phyloP scores from a whole-genome alignment of 2,888 invertebrate genomes.

The Salticus scenicus region DNA sequence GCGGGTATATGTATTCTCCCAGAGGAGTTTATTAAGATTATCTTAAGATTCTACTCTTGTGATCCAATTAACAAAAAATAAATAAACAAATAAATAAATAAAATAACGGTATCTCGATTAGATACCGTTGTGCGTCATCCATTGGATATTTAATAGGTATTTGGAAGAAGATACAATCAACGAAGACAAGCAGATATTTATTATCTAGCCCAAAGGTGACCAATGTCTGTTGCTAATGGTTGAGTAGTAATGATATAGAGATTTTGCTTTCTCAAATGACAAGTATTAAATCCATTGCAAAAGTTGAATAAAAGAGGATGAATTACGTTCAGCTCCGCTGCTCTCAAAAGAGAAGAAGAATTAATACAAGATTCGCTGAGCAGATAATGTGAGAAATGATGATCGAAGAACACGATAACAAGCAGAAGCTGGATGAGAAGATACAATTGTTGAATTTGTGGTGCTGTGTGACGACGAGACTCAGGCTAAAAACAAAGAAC shows the following conservation, averaged over 20 bases:
- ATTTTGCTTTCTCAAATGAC: not conserved
- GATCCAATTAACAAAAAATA: too few species aligned
- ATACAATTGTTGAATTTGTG: not conserved
- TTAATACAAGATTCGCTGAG: not conserved
- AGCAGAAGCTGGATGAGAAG: not conserved
- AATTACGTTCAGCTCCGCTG: constrained; percentile 4
- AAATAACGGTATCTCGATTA: too few species aligned
- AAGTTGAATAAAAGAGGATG: not conserved
- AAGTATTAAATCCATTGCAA: not conserved
- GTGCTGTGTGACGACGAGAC: not conserved
- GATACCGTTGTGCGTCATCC: too few species aligned
- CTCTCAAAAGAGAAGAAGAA: not conserved
- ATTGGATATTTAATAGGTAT: too few species aligned
- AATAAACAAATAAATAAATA: too few species aligned
- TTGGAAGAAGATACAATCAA: too few species aligned
- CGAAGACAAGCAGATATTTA: too few species aligned
- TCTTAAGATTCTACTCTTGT: too few species aligned
- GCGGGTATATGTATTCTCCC: too few species aligned
- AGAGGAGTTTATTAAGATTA: too few species aligned
- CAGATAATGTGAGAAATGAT: not conserved
- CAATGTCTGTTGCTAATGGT: not conserved
- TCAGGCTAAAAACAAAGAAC: not conserved
- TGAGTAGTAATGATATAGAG: not conserved
- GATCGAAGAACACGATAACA: not conserved
- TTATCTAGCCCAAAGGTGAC: too few species aligned